Percentiles rank a stretch among this genome's conserved stretches.
These are phyloP conservation scores for Brachionus sp. DNA, from an alignment of 1,140 invertebrate genomes.

Conservation along the genomic window DNA sequence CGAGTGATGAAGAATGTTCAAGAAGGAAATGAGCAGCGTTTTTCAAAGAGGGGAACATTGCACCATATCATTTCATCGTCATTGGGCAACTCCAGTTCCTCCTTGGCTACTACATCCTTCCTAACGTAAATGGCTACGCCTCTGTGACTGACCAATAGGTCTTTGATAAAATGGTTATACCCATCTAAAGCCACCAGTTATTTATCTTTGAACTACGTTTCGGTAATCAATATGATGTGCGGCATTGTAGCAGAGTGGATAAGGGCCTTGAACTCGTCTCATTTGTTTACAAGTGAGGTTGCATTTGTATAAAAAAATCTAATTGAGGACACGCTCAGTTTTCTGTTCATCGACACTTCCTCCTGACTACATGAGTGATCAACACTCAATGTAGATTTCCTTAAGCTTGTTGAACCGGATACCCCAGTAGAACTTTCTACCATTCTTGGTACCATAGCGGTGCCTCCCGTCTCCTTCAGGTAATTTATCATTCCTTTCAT, in stretches of 20 bases:
- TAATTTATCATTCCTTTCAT: not conserved
- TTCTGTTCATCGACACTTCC: not conserved
- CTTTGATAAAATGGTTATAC: not conserved
- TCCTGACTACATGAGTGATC: not conserved
- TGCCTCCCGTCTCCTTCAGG: not conserved
- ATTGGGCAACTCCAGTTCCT: not conserved
- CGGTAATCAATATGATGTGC: not conserved
- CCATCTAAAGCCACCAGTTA: not conserved
- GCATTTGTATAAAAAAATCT: not conserved
- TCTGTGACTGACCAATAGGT: not conserved
- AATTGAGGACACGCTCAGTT: not conserved
- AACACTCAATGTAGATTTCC: not conserved
- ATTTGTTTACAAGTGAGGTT: not conserved
- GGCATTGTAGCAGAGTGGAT: not conserved
- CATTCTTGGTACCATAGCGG: not conserved
- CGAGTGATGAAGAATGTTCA: no score
- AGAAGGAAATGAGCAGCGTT: no score
- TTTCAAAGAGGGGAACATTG: not conserved
- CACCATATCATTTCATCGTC: not conserved
- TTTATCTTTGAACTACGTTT: not conserved
- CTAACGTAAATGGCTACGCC: slow-evolving; percentile 3
- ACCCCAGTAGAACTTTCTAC: not conserved
- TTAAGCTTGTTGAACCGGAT: not conserved
- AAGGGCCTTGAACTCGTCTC: not conserved
- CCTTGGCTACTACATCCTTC: not conserved